A percentile compares a stretch with the other conserved stretches of the same genome.
phyloP scores from a whole-genome alignment of 2,797 vertebrate species.

The Crocodylus rhombifer region DNA sequence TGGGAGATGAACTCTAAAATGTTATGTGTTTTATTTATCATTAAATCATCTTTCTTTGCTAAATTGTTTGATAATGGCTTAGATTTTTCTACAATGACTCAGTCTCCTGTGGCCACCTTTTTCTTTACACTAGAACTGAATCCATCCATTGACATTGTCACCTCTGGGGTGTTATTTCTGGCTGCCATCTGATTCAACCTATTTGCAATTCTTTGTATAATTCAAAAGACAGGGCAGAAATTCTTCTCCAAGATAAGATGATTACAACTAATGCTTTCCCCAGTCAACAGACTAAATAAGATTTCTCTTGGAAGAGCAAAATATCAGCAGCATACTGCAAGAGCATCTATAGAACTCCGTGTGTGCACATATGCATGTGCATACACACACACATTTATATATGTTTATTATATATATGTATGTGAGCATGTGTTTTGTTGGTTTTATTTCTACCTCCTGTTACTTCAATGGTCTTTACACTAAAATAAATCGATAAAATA shows the following conservation, averaged over 20 bases:
- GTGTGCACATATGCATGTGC: too few relatives aligned
- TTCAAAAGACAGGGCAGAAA: constrained; percentile 56
- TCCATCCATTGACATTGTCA: constrained; percentile 51
- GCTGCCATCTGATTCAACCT: constrained; percentile 72
- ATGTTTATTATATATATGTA: too few relatives aligned
- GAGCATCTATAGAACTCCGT: neutral
- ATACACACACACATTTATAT: too few relatives aligned
- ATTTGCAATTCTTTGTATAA: constrained; percentile 64
- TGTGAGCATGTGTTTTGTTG: neutral
- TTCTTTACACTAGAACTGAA: constrained; percentile 36
- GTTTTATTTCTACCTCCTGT: neutral
- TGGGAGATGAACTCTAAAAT: neutral
- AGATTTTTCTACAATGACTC: constrained; percentile 15
- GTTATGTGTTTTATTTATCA: neutral
- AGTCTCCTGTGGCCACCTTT: constrained; percentile 36
- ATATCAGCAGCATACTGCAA: neutral
- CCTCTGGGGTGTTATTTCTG: constrained; percentile 72
- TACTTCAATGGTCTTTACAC: neutral
- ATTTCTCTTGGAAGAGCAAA: neutral
- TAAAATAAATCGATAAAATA: neutral
- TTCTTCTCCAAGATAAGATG: constrained; percentile 44
- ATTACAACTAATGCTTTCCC: constrained; percentile 18
- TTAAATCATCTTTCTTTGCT: constrained; percentile 28
- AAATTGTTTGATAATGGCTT: constrained; percentile 8
- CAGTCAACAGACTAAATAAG: neutral